Percentiles rank a stretch among this genome's conserved stretches.
Conservation (phyloP, 2,888 invertebrate species). For the Acanthosepion lycidas region DNA sequence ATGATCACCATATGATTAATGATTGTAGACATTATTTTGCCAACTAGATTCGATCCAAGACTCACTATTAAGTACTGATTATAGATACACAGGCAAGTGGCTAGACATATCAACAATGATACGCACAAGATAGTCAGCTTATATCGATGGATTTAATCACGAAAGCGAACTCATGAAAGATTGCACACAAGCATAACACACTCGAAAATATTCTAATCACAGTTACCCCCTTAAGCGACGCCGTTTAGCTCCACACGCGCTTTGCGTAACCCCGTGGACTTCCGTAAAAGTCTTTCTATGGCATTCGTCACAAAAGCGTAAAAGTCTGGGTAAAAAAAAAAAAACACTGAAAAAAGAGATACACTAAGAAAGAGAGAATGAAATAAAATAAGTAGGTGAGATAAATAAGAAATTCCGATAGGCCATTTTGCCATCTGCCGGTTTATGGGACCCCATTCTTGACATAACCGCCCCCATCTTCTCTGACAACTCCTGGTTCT, state of each 20-base stretch:
- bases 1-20: too few relatives aligned
- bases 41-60: neutral
- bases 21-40: too few relatives aligned
- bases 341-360: neutral
- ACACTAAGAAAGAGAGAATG: neutral
- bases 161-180: neutral
- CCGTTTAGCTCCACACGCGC: neutral
- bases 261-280: neutral
- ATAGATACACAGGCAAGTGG: neutral
- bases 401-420: too few relatives aligned
- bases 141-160: neutral
- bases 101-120: neutral
- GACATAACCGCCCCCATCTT: neutral
- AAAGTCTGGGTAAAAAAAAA: neutral
- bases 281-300: neutral
- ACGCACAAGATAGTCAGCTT: neutral
- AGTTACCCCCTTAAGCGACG: neutral
- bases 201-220: conserved; percentile 12
- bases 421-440: conserved; percentile 9
- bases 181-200: neutral
- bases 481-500: neutral
- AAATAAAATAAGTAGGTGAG: neutral
- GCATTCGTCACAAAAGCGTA: conserved; percentile 2
- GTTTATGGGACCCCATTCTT: neutral
- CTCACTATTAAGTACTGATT: neutral